Conservation (phyloP, 2,888 invertebrate genomes). For the Megalurothrips usitatus region DNA sequence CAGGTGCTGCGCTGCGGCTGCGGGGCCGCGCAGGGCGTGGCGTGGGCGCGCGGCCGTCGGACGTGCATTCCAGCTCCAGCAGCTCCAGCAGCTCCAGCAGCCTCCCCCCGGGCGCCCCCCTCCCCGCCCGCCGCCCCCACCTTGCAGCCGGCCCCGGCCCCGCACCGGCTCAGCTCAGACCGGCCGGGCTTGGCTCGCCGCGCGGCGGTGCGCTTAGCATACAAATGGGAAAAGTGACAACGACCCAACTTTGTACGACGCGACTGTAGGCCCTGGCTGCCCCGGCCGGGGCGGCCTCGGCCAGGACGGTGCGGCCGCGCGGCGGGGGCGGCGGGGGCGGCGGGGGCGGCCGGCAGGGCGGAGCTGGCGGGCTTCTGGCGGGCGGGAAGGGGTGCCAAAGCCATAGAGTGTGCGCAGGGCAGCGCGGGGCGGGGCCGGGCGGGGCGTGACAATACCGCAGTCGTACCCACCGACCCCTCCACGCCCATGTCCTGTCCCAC, state of each 20-base stretch:
- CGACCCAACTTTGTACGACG: slow-evolving; percentile 20
- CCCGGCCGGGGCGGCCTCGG: background rate
- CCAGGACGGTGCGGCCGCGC: background rate
- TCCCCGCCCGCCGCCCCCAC: background rate
- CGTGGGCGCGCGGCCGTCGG: background rate
- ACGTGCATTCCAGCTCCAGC: slow-evolving; percentile 16
- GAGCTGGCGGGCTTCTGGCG: background rate
- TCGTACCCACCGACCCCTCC: too few species aligned
- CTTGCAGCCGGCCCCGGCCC: background rate
- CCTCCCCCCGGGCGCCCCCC: background rate
- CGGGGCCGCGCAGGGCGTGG: background rate
- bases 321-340: background rate
- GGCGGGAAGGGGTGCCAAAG: too few species aligned
- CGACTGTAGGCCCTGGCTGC: background rate
- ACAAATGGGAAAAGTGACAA: slow-evolving; percentile 25
- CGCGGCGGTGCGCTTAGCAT: slow-evolving; percentile 1
- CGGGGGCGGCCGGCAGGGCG: background rate
- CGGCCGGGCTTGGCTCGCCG: background rate
- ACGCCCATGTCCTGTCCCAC: too few species aligned
- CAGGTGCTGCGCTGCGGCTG: background rate
- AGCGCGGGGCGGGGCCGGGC: too few species aligned
- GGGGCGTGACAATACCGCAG: too few species aligned
- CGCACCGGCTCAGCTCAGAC: background rate
- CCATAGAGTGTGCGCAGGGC: background rate
- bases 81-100: too few species aligned